Conservation (phyloP, 1,140 invertebrate genomes). For the Drosophila persimilis region DNA sequence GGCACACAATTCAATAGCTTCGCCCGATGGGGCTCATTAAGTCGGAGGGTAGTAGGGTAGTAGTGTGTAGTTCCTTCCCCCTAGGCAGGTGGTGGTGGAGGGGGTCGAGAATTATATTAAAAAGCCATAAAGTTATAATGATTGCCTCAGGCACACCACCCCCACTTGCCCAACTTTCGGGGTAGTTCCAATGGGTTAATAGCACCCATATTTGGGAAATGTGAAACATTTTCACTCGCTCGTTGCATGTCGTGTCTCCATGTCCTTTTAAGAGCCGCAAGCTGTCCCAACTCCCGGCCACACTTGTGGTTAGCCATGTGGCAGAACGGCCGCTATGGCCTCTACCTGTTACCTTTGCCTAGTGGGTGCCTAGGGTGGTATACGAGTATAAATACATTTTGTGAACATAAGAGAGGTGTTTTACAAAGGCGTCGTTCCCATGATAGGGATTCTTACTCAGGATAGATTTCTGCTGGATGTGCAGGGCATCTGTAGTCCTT, state of each 20-base stretch:
- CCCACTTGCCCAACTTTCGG: conserved; percentile 2
- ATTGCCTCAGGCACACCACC: conserved; percentile 8
- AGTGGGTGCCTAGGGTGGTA: too few species aligned
- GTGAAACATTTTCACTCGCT: neutral
- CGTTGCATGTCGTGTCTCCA: neutral
- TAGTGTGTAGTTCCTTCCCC: conserved; percentile 14
- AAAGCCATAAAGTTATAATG: conserved; percentile 51
- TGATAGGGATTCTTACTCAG: too few species aligned
- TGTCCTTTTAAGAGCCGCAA: neutral
- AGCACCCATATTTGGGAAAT: neutral
- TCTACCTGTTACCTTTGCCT: too few species aligned
- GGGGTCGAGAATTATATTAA: conserved; percentile 50
- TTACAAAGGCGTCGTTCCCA: too few species aligned
- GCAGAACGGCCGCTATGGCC: too few species aligned
- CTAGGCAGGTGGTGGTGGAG: neutral
- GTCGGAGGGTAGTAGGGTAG: conserved; percentile 13
- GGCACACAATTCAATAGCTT: conserved; percentile 62
- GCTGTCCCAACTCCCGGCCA: too few species aligned
- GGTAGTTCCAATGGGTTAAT: conserved; percentile 18
- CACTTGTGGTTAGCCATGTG: too few species aligned
- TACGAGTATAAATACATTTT: too few species aligned
- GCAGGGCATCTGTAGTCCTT: conserved; percentile 4
- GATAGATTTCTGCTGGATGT: too few species aligned
- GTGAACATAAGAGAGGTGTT: too few species aligned
- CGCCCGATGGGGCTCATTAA: conserved; percentile 55